These are phyloP conservation scores for human DNA, from an alignment of 2,113 vertebrate genomes.

Conservation along the genomic window DNA sequence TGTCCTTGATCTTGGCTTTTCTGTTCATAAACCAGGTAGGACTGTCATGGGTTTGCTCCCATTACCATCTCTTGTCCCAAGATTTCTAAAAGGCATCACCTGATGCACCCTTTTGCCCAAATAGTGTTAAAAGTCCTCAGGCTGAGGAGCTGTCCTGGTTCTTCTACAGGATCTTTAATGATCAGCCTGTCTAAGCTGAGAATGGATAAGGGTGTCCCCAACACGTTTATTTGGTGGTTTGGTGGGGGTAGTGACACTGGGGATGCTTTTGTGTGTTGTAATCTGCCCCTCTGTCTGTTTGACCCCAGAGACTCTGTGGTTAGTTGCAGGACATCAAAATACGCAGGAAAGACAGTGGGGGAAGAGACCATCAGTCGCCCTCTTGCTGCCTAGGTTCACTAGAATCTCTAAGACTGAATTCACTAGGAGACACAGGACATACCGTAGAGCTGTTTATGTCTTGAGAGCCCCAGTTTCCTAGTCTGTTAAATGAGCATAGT, in stretches of 20 bases:
- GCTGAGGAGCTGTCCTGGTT: neutral
- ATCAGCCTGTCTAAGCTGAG: neutral
- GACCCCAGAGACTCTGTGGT: neutral
- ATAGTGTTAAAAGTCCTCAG: neutral
- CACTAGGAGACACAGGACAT: neutral
- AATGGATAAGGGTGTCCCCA: fast-evolving
- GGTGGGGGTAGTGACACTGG: neutral
- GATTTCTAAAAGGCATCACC: neutral
- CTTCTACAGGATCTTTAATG: neutral
- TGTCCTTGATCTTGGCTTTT: neutral
- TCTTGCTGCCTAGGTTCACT: neutral
- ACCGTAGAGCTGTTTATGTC: fast-evolving
- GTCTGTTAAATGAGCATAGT: neutral
- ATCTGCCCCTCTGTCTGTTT: neutral
- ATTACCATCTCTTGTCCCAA: neutral
- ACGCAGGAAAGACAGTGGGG: neutral
- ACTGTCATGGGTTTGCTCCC: neutral
- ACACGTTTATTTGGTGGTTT: fast-evolving
- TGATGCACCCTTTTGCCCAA: neutral
- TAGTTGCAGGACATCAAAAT: neutral
- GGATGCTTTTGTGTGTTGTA: neutral
- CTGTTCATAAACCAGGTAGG: neutral
- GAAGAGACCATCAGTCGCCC: too few relatives aligned
- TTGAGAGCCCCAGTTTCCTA: neutral
- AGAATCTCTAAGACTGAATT: too few relatives aligned